Evolutionary conservation across 2,797 vertebrate species (phyloP), one percentile per base, ranked within the genome.

Genomic region (Characodon lateralis): DNA sequence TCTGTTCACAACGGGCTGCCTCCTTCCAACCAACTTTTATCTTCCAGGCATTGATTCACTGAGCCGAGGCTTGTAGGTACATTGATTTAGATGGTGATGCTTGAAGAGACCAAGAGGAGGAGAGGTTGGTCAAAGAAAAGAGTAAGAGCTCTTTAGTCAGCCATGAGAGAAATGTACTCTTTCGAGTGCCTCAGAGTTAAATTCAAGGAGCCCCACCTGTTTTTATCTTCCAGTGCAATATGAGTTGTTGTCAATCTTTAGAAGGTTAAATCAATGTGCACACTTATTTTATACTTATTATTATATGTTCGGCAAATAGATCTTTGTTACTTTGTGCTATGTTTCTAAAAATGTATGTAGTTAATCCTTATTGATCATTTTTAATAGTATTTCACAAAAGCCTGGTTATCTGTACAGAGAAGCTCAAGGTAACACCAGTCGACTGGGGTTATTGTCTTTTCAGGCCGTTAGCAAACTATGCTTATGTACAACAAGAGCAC

Each of bases 261-360:
- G 69, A 81, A 73, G 71, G 83, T 72, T 73, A 79, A 84, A 90
- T 92, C 87, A 22, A 92, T 91, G 74, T n/a, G 20, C 58, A 71
- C 77, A 69, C 81, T 53, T 83, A 89, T 90, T 88, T 51, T 81
- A 79, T 72, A 72, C 73, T n/a, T n/a, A n/a, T n/a, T n/a, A n/a
- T n/a, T n/a, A n/a, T 74, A 81, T 88, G 55, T 85, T 76, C 35
- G 58, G 3, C 53, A 77, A 85, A 88, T 84, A 43, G 41, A 81
- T 89, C 85, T 75, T 24, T 53, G 31, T 55, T 71, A 41, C 28
- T 78, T 56, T 74, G 53, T 68, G 28, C 46, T 12, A 0, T n/a
- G 20, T 68, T 41, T 39, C 5, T 56, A 39, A 39, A 71, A 61
- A 31, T 53, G 22, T 24, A 18, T 53, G 6, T 9, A 8, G 8